Percentiles rank a stretch among this genome's conserved stretches.
Conservation (phyloP, 2,888 invertebrate species). For the Cantharis flavilabris region DNA sequence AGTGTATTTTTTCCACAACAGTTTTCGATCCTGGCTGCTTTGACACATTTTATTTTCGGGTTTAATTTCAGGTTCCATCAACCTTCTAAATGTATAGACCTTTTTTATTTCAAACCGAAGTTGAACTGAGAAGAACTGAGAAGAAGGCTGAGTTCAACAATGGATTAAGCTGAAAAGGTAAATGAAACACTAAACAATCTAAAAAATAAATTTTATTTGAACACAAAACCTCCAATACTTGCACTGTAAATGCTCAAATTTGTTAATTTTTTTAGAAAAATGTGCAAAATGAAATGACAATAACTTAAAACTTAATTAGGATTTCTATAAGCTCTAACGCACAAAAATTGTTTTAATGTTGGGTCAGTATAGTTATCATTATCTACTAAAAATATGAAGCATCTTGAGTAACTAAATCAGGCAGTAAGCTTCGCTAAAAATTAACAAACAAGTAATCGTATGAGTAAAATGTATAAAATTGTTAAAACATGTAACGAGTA, state of each 20-base stretch:
- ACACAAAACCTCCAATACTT: slow-evolving; percentile 6
- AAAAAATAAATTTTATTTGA: slow-evolving; percentile 13
- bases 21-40: no score
- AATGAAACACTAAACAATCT: not conserved
- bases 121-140: no score
- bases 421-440: not conserved
- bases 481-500: slow-evolving; percentile 11
- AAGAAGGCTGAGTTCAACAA: no score
- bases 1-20: no score
- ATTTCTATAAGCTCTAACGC: not conserved
- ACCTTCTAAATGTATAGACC: no score
- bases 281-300: not conserved
- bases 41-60: no score
- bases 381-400: not conserved
- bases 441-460: not conserved
- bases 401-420: not conserved
- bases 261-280: slow-evolving; percentile 5
- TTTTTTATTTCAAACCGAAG: no score
- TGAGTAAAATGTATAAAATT: slow-evolving; percentile 21
- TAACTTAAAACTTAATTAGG: not conserved
- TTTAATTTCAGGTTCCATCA: no score
- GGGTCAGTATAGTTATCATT: not conserved
- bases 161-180: not conserved
- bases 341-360: not conserved
- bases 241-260: slow-evolving; percentile 7